These are phyloP conservation scores for Notothenia coriiceps DNA, from an alignment of 2,113 vertebrate genomes.

Conservation along the genomic window DNA sequence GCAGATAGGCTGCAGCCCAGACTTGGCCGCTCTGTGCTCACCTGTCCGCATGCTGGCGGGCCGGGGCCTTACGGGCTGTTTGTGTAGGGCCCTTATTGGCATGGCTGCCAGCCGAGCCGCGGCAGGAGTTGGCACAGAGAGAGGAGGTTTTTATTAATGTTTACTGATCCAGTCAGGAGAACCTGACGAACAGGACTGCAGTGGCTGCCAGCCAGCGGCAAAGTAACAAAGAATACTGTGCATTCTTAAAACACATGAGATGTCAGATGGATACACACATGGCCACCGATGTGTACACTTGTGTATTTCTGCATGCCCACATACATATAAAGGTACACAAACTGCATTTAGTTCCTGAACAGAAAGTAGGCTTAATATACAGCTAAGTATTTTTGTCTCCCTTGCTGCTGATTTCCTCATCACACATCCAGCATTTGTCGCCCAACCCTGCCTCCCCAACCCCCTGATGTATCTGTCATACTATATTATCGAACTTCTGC, in stretches of 20 bases:
- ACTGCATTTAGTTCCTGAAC: slow-evolving; percentile 23
- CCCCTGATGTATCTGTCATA: slow-evolving; percentile 41
- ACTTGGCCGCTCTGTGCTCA: slow-evolving; percentile 47
- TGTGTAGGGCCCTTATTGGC: slow-evolving; percentile 75
- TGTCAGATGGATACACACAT: not conserved
- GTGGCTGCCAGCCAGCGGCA: slow-evolving; percentile 57
- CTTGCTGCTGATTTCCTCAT: slow-evolving; percentile 72
- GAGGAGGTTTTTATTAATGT: slow-evolving; percentile 73
- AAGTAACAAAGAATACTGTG: slow-evolving; percentile 54
- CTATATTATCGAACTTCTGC: slow-evolving; percentile 64
- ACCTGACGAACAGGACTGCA: slow-evolving; percentile 82
- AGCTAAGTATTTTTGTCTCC: slow-evolving; percentile 63
- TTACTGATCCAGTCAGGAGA: slow-evolving; percentile 78
- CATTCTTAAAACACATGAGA: slow-evolving; percentile 43
- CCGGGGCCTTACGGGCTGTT: slow-evolving; percentile 60
- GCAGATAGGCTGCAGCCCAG: slow-evolving; percentile 39
- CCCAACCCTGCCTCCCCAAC: not conserved
- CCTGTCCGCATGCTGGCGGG: slow-evolving; percentile 60
- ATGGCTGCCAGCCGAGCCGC: slow-evolving; percentile 66
- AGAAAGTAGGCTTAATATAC: slow-evolving; percentile 49
- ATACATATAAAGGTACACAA: not conserved
- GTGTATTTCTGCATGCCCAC: slow-evolving; percentile 16
- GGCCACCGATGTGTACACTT: slow-evolving; percentile 7
- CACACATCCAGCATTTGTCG: slow-evolving; percentile 69
- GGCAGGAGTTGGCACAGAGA: slow-evolving; percentile 55